Conservation (phyloP, 2,888 invertebrate genomes). For the Cryptosula pallasiana region DNA sequence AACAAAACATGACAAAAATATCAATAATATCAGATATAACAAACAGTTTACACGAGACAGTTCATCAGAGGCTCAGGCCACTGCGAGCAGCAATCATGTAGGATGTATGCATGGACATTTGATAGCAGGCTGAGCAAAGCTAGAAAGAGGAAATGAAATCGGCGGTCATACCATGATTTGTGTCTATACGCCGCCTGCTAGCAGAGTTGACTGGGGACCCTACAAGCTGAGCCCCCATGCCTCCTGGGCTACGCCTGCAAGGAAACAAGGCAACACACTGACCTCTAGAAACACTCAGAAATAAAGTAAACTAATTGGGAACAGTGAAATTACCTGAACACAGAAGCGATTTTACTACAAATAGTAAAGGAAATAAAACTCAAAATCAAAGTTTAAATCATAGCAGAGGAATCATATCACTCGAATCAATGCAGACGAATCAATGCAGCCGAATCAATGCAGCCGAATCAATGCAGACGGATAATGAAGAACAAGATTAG, state of each 20-base stretch:
- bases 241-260: not conserved
- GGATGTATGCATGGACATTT: too few species aligned
- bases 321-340: not conserved
- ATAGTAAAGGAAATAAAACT: not conserved
- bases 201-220: slow-evolving; percentile 15
- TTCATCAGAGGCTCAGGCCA: too few species aligned
- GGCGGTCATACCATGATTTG: not conserved
- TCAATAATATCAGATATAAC: too few species aligned
- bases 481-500: too few species aligned
- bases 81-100: too few species aligned
- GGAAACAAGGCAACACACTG: not conserved
- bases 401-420: too few species aligned
- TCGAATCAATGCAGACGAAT: too few species aligned
- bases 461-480: too few species aligned
- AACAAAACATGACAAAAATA: too few species aligned
- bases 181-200: slow-evolving; percentile 5
- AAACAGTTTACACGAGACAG: too few species aligned
- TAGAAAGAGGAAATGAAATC: not conserved
- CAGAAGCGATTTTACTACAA: not conserved
- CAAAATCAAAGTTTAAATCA: too few species aligned
- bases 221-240: not conserved
- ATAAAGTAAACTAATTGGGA: not conserved
- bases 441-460: too few species aligned
- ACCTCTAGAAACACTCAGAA: not conserved
- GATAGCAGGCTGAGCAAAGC: not conserved